phyloP scores from a whole-genome alignment of 2,888 invertebrate species.

The Macrophya alboannulata region DNA sequence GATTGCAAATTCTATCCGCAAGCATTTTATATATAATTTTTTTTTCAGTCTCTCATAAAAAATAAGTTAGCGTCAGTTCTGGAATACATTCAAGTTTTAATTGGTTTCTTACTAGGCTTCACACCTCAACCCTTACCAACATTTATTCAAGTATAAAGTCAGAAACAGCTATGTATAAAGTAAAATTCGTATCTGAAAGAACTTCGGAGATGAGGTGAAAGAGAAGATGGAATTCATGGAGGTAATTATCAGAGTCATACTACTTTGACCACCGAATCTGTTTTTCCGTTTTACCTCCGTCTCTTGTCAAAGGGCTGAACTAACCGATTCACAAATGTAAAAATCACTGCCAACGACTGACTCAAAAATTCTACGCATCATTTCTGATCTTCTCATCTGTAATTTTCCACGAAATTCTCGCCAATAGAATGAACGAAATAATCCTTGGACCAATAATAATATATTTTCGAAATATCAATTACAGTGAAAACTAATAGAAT shows the following conservation, averaged over 20 bases:
- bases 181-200: not conserved
- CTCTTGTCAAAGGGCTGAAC: not conserved
- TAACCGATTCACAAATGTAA: not conserved
- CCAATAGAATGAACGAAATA: not conserved
- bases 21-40: not conserved
- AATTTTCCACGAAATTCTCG: slow-evolving; percentile 1
- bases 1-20: not conserved
- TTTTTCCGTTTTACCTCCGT: not conserved
- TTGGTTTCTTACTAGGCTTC: not conserved
- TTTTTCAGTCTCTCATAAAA: not conserved
- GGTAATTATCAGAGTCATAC: slow-evolving; percentile 13
- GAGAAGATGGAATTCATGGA: not conserved
- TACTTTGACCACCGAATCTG: not conserved
- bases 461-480: not conserved
- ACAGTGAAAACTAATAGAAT: not conserved
- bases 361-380: not conserved
- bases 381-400: not conserved
- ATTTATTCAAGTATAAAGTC: not conserved
- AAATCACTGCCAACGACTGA: not conserved
- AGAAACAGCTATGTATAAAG: slow-evolving; percentile 15
- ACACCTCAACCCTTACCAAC: not conserved
- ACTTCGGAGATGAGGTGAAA: not conserved
- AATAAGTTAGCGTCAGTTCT: not conserved
- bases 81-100: not conserved
- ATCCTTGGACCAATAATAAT: not conserved